Evolutionary conservation across 2,888 invertebrate genomes (phyloP).

Genomic region (Crioceris asparagi): DNA sequence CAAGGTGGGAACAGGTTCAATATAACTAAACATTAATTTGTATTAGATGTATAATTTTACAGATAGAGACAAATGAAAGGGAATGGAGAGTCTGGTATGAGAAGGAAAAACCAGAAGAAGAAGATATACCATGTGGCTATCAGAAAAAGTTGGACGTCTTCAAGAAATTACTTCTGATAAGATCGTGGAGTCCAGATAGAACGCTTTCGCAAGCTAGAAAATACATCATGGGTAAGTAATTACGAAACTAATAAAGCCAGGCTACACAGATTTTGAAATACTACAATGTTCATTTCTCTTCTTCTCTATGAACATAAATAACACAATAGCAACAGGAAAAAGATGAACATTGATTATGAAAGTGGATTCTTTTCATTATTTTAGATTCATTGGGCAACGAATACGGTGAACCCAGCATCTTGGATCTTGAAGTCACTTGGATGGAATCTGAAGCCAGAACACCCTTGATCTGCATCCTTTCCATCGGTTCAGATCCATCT

Average conservation of each 20-base stretch:
- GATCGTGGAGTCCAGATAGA: constrained; percentile 93
- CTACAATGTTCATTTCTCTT: neutral
- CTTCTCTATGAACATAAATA: neutral
- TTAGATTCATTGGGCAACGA: constrained; percentile 73
- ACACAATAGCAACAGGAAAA: neutral
- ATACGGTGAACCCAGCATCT: constrained; percentile 83
- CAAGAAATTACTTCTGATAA: constrained; percentile 70
- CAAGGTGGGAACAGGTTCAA: constrained; percentile 47
- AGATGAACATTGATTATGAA: neutral
- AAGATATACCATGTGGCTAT: constrained; percentile 83
- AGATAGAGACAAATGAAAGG: constrained; percentile 75
- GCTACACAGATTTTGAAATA: neutral
- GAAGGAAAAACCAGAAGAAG: constrained; percentile 85
- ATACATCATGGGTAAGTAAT: constrained; percentile 64
- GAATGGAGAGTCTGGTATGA: constrained; percentile 90
- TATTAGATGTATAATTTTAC: constrained; percentile 11
- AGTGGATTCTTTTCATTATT: no score
- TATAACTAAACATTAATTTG: neutral
- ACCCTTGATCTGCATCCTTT: constrained; percentile 85
- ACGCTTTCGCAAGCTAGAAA: constrained; percentile 87
- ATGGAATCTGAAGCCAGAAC: constrained; percentile 78
- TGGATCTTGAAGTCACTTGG: constrained; percentile 87
- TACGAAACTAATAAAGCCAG: neutral
- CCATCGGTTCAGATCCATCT: constrained; percentile 95
- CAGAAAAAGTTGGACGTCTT: constrained; percentile 79